These are phyloP conservation scores for Dinomys branickii DNA, from an alignment of 2,113 vertebrate genomes.

Conservation along the genomic window DNA sequence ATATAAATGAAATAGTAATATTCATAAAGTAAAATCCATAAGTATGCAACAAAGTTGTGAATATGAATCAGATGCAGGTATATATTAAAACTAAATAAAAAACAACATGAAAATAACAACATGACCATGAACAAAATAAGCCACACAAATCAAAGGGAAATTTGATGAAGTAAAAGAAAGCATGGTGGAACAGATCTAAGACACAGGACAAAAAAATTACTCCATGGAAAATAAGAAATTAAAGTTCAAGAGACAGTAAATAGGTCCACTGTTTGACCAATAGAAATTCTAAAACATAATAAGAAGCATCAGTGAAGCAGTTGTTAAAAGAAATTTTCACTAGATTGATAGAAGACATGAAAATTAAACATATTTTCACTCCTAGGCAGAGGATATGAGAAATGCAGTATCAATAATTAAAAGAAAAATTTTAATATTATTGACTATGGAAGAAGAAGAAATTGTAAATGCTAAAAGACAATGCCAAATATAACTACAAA, in stretches of 20 bases:
- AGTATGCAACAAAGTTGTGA: not conserved
- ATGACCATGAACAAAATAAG: not conserved
- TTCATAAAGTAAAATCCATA: not conserved
- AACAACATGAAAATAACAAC: slow-evolving; percentile 31
- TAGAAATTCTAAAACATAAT: not conserved
- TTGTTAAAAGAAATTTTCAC: not conserved
- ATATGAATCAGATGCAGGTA: not conserved
- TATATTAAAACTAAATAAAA: not conserved
- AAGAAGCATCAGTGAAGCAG: not conserved
- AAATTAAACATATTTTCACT: not conserved
- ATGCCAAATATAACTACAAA: not conserved
- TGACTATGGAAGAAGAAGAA: not conserved
- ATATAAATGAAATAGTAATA: not conserved
- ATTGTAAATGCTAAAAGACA: not conserved
- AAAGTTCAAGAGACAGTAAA: not conserved
- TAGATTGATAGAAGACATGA: not conserved
- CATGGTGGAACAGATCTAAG: not conserved
- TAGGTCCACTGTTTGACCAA: not conserved
- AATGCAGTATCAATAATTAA: not conserved
- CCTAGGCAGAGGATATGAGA: not conserved
- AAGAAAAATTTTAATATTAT: not conserved
- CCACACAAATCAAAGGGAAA: not conserved
- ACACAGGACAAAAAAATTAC: not conserved
- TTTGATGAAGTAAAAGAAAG: not conserved
- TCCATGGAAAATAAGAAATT: not conserved